Percentiles rank a stretch among this genome's conserved stretches.
Evolutionary conservation across 2,888 invertebrate genomes (phyloP).

Genomic region (Himalopsyche tibetana): DNA sequence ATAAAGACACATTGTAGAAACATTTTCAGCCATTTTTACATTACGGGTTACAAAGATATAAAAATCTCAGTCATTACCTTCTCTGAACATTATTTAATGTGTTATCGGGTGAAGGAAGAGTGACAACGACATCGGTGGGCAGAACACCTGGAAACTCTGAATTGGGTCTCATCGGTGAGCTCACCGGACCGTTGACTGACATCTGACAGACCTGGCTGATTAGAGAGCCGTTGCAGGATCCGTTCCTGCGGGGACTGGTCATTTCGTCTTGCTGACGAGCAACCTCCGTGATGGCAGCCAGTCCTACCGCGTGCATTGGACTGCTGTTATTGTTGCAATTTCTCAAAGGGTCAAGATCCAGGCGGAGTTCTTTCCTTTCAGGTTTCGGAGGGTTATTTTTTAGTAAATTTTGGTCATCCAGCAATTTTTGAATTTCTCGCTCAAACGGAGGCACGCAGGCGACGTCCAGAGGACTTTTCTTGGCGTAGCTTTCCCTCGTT

Average conservation of each 20-base stretch:
- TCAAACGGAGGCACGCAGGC: slow-evolving; percentile 83
- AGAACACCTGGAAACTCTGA: slow-evolving; percentile 75
- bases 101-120: slow-evolving; percentile 72
- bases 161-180: slow-evolving; percentile 68
- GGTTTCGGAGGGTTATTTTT: slow-evolving; percentile 80
- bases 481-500: slow-evolving; percentile 73
- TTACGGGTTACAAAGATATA: slow-evolving; percentile 66
- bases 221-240: slow-evolving; percentile 65
- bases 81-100: slow-evolving; percentile 65
- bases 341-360: slow-evolving; percentile 78
- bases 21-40: slow-evolving; percentile 53
- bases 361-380: slow-evolving; percentile 79
- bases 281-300: slow-evolving; percentile 87
- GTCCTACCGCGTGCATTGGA: slow-evolving; percentile 82
- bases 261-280: slow-evolving; percentile 81
- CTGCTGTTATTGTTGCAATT: slow-evolving; percentile 79
- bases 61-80: slow-evolving; percentile 58
- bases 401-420: slow-evolving; percentile 83
- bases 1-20: slow-evolving; percentile 5
- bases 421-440: slow-evolving; percentile 86
- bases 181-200: slow-evolving; percentile 64
- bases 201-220: slow-evolving; percentile 54
- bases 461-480: slow-evolving; percentile 75
- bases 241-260: slow-evolving; percentile 68
- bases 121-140: slow-evolving; percentile 75